A percentile compares a stretch with the other conserved stretches of the same genome.
These are phyloP conservation scores for chimpanzee (Pan troglodytes) DNA, from an alignment of 2,113 vertebrate species.

Conservation along the genomic window NHGRI_mPanTro3-v2.1_pri NC_072398.2:153236501-153237000, in stretches of 20 bases:
- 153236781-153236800: neutral
- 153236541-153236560: neutral
- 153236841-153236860: too few species aligned
- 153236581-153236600: conserved; percentile 27
- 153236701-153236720: neutral
- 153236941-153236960: too few species aligned
- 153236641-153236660: neutral
- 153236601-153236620: neutral
- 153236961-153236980: neutral
- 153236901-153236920: too few species aligned
- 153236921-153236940: too few species aligned
- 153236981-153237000: conserved; percentile 17
- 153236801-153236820: neutral
- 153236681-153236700: neutral
- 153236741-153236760: neutral
- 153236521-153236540: conserved; percentile 39
- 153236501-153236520: neutral
- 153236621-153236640: neutral
- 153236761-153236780: neutral
- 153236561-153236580: neutral
- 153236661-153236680: neutral
- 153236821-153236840: too few species aligned
- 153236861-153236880: too few species aligned
- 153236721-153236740: neutral
- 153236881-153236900: too few species aligned